phyloP scores from a whole-genome alignment of 2,113 vertebrate species.

The Dolichallabes microphthalmus region DNA sequence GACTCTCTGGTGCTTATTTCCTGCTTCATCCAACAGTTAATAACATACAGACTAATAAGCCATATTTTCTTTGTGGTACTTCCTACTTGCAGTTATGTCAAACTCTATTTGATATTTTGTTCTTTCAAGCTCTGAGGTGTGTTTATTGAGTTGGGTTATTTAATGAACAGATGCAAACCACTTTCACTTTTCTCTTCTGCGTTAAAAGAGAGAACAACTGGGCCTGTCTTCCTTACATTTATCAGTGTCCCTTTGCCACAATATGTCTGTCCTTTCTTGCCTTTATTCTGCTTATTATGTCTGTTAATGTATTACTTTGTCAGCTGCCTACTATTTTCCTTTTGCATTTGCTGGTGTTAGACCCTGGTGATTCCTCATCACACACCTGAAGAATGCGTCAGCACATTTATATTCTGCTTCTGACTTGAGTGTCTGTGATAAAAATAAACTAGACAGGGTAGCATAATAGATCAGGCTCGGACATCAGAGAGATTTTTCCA shows the following conservation, averaged over 20 bases:
- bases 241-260: neutral
- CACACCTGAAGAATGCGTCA: slow-evolving; percentile 8
- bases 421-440: slow-evolving; percentile 32
- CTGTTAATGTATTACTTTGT: neutral
- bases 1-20: no score
- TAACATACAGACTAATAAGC: no score
- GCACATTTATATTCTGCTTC: slow-evolving; percentile 55
- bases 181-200: neutral
- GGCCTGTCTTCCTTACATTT: neutral
- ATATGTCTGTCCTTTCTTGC: neutral
- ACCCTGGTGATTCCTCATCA: slow-evolving; percentile 41
- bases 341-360: slow-evolving; percentile 24
- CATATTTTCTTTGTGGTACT: no score
- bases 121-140: neutral
- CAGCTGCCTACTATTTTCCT: neutral
- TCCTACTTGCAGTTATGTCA: no score
- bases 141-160: neutral
- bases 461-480: slow-evolving; percentile 38
- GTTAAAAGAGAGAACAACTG: neutral
- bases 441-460: slow-evolving; percentile 49
- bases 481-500: slow-evolving; percentile 1
- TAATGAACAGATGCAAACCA: neutral
- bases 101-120: neutral
- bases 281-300: neutral
- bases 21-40: no score